phyloP scores from a whole-genome alignment of 1,140 invertebrate genomes.

The Neodiprion lecontei region DNA sequence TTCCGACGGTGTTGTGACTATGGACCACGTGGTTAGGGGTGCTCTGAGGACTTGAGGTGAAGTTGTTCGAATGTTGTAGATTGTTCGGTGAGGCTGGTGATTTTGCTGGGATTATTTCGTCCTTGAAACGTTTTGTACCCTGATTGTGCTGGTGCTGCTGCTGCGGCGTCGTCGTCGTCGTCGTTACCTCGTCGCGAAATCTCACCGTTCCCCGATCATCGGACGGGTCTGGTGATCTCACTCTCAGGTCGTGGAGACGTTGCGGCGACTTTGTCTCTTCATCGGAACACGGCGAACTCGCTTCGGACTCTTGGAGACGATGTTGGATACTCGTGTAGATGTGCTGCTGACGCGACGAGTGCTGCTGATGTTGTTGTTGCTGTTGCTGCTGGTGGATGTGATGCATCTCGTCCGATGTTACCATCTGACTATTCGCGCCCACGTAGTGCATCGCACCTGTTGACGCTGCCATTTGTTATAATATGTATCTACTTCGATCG shows the following conservation, averaged over 20 bases:
- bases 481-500: background rate
- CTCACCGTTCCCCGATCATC: no score
- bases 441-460: background rate
- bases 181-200: background rate
- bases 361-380: no score
- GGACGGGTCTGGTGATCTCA: no score
- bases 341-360: background rate
- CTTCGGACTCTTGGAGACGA: background rate
- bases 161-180: background rate
- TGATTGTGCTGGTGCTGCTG: no score
- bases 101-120: no score
- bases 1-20: conserved; percentile 39
- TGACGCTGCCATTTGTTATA: background rate
- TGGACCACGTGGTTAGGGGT: background rate
- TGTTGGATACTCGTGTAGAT: background rate
- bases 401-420: background rate
- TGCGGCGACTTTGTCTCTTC: background rate
- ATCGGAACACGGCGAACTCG: background rate
- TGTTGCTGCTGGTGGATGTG: background rate
- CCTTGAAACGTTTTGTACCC: no score
- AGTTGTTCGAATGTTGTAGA: no score
- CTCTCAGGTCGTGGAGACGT: no score
- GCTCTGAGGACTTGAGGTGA: no score
- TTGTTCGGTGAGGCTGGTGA: no score
- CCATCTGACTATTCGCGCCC: background rate